Evolutionary conservation across 1,140 invertebrate genomes (phyloP), one percentile per base, ranked within the genome.

Genomic region (Ephestia elutella): DNA sequence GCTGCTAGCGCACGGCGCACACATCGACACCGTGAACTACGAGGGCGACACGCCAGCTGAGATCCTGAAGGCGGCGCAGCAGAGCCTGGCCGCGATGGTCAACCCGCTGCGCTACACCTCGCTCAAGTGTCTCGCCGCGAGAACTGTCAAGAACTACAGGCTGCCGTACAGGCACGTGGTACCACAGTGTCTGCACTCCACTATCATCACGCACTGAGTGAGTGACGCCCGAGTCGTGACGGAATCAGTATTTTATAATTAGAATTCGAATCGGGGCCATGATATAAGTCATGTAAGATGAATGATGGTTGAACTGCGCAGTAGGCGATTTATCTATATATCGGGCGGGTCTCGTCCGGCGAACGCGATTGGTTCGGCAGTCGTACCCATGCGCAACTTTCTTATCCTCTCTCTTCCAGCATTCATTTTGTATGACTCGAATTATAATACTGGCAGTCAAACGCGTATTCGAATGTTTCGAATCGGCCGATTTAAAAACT

Each of bases 21-120:
- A 99, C 86, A 89, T 97, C 54, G 97, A 98, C 87, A 90, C 92
- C n/a, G 93, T 94, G 48, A 98, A 98, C 83, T 90, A 92, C 63
- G 89, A 93, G 35, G 94, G 94, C 17, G 92, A 94, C 65, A 96
- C 95, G 0, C 95, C 96, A 64, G 91, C 93, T 55, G 90, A 91
- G 59, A 78, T 96, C 53, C 79, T 96, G 32, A 89, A 90, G 48
- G 72, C 89, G 10, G 70, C 68, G 32, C 88, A 87, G 57, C 93
- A 93, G 71, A 84, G 82, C 54, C 83, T 93, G 28, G 90, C 92
- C 63, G 86, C 93, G 63, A 89, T 94, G 49, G 90, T 96, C n/a
- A 93, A 95, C 81, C 94, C 93, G 3, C 82, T 96, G n/a, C 92
- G 92, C 67, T 94, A 95, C 74, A 94, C 92, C 21, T 93, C 92